These are phyloP conservation scores for Poeciliopsis infans DNA, from an alignment of 2,797 vertebrate species.

Conservation along the genomic window DNA sequence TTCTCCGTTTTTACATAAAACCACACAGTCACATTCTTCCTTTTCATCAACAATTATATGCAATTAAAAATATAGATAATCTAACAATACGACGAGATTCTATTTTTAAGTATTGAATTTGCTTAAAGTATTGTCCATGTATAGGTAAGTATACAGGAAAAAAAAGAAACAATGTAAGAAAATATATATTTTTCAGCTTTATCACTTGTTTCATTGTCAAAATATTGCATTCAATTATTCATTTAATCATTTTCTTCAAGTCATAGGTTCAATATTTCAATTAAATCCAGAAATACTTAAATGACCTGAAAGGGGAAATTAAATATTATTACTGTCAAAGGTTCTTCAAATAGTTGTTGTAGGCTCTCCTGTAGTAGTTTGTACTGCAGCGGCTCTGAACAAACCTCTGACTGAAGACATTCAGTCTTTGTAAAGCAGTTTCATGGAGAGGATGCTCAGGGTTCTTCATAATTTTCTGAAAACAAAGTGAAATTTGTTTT, in stretches of 20 bases:
- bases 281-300: no score
- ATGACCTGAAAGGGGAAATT: neutral
- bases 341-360: no score
- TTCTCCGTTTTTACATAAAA: neutral
- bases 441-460: no score
- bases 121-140: neutral
- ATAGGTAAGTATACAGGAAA: neutral
- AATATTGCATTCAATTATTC: neutral
- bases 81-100: neutral
- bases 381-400: no score
- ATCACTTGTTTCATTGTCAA: neutral
- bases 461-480: neutral
- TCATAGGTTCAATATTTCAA: neutral
- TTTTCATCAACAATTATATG: neutral
- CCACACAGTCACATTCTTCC: neutral
- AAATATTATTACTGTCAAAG: no score
- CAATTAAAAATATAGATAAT: neutral
- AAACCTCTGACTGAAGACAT: no score
- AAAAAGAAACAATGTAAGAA: neutral
- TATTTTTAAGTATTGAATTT: neutral
- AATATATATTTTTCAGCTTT: neutral
- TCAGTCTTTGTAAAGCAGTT: no score
- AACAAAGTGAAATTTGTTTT: neutral
- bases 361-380: no score
- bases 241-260: neutral